These are phyloP conservation scores for Pseudolycoriella hygida DNA, from an alignment of 2,888 invertebrate genomes.

Conservation along the genomic window DNA sequence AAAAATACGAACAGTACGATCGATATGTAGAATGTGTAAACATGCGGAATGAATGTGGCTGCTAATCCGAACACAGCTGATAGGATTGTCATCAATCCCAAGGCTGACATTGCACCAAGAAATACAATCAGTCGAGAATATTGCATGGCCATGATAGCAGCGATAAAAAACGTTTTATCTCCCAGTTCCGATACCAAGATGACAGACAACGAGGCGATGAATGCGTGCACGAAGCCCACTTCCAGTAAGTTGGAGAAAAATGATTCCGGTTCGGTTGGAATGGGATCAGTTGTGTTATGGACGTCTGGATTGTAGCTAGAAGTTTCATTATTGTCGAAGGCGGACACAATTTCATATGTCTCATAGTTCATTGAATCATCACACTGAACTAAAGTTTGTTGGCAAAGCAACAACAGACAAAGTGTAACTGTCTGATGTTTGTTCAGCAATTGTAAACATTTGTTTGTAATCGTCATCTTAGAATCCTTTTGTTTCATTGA, in stretches of 20 bases:
- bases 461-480: too few species aligned
- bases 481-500: too few species aligned
- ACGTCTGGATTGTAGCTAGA: too few species aligned
- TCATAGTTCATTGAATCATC: too few species aligned
- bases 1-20: constrained; percentile 93
- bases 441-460: too few species aligned
- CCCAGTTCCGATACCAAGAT: constrained; percentile 95
- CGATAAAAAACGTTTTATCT: constrained; percentile 99
- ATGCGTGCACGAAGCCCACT: constrained; percentile 73
- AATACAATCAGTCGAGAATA: constrained; percentile 87
- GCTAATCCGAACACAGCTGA: constrained; percentile 92
- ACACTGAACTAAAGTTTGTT: too few species aligned
- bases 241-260: neutral
- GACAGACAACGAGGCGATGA: constrained; percentile 86
- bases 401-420: too few species aligned
- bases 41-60: constrained; percentile 81
- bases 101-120: constrained; percentile 78
- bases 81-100: constrained; percentile 84
- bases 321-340: too few species aligned
- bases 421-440: too few species aligned
- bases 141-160: constrained; percentile 98
- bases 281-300: too few species aligned
- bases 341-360: too few species aligned
- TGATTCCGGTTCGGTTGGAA: too few species aligned
- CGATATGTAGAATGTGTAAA: constrained; percentile 87